A percentile compares a stretch with the other conserved stretches of the same genome.
Evolutionary conservation across 2,888 invertebrate species (phyloP).

Genomic region (Beris chalybata): DNA sequence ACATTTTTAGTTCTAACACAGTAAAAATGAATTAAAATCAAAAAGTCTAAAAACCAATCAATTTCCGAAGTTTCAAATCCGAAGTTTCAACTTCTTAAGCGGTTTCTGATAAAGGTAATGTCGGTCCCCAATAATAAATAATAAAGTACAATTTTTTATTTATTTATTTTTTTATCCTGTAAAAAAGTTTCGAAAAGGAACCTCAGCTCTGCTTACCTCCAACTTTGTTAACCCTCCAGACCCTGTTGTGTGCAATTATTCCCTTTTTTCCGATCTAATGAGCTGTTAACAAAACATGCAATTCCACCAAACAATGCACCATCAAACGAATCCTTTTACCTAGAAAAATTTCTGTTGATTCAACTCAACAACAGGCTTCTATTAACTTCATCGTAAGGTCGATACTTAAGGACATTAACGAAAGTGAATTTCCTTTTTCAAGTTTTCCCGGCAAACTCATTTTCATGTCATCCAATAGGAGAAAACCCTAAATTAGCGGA

Average conservation of each 20-base stretch:
- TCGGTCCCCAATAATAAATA: no score
- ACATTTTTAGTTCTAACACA: no score
- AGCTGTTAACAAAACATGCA: constrained; percentile 38
- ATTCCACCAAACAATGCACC: constrained; percentile 25
- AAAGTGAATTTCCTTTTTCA: constrained; percentile 17
- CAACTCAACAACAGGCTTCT: constrained; percentile 30
- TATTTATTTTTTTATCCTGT: no score
- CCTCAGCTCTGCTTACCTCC: no score
- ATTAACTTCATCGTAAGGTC: constrained; percentile 14
- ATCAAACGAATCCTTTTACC: constrained; percentile 36
- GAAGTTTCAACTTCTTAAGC: no score
- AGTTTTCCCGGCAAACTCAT: constrained; percentile 28
- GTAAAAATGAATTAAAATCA: no score
- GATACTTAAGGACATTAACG: neutral
- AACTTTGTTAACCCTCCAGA: neutral
- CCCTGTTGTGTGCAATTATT: neutral
- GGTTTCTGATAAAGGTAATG: no score
- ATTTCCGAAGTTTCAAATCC: no score
- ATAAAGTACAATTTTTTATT: no score
- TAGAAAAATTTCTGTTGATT: constrained; percentile 27
- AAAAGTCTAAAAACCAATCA: no score
- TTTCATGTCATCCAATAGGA: constrained; percentile 34
- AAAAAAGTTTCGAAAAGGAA: no score
- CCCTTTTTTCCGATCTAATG: constrained; percentile 29
- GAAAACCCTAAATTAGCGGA: constrained; percentile 34